These are phyloP conservation scores for Chorisops tibialis DNA, from an alignment of 2,888 invertebrate genomes.

Conservation along the genomic window DNA sequence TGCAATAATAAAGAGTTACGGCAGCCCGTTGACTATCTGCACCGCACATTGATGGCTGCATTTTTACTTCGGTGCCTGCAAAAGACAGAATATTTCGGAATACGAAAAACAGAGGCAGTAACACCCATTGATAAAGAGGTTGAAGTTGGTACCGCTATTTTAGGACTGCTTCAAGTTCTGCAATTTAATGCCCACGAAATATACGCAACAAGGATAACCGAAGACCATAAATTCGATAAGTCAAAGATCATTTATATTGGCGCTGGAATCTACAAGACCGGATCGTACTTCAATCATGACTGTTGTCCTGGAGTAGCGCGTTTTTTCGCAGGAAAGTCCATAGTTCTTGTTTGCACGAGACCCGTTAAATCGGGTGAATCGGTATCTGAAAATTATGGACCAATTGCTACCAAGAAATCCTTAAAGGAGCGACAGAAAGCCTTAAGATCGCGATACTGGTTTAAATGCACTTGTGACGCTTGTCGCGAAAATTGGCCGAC, in stretches of 20 bases:
- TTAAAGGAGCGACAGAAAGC: constrained; percentile 61
- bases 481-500: constrained; percentile 75
- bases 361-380: constrained; percentile 63
- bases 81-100: constrained; percentile 63
- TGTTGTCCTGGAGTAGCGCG: constrained; percentile 77
- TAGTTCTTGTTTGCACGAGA: constrained; percentile 66
- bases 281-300: constrained; percentile 79
- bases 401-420: constrained; percentile 63
- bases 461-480: constrained; percentile 68
- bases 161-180: constrained; percentile 69
- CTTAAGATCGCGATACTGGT: constrained; percentile 73
- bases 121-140: constrained; percentile 57
- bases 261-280: constrained; percentile 72
- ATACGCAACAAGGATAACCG: constrained; percentile 61
- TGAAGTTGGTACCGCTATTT: constrained; percentile 62
- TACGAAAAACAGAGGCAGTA: constrained; percentile 49
- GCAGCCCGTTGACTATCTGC: constrained; percentile 65
- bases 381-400: constrained; percentile 83
- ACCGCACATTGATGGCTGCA: constrained; percentile 72
- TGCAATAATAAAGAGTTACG: constrained; percentile 65
- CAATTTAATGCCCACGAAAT: constrained; percentile 87
- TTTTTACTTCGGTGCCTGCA: constrained; percentile 71
- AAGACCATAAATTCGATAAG: constrained; percentile 53
- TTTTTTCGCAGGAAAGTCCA: constrained; percentile 69
- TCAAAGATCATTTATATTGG: constrained; percentile 50